phyloP scores from a whole-genome alignment of 2,113 vertebrate genomes.

The Gallinago paraguaiae region DNA sequence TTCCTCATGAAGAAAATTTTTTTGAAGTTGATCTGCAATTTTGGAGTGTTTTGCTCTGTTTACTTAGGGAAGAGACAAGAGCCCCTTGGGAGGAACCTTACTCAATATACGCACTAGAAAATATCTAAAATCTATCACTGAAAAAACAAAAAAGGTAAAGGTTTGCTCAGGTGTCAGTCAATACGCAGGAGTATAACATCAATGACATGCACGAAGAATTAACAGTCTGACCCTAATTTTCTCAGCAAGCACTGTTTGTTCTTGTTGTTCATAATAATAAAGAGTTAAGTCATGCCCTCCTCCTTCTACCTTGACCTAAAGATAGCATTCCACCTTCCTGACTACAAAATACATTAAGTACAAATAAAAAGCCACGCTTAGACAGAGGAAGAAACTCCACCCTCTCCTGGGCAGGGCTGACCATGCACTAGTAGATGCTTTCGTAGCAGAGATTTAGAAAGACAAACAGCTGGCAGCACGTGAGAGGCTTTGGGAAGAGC shows the following conservation, averaged over 20 bases:
- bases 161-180: not conserved
- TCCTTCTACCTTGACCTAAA: not conserved
- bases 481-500: not conserved
- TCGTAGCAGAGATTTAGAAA: not conserved
- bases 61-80: not conserved
- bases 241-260: not conserved
- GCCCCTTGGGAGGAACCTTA: not conserved
- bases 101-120: not conserved
- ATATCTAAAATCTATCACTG: not conserved
- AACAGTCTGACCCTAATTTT: not conserved
- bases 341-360: not conserved
- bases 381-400: not conserved
- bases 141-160: not conserved
- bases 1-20: not conserved
- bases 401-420: not conserved
- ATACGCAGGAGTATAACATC: not conserved
- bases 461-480: not conserved
- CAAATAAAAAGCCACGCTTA: not conserved
- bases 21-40: slow-evolving; percentile 21
- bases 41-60: slow-evolving; percentile 13
- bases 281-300: not conserved
- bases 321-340: not conserved
- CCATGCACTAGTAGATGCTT: not conserved
- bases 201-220: not conserved
- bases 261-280: not conserved